These are phyloP conservation scores for Sarcophaga rosellei DNA, from an alignment of 2,888 invertebrate species.

Conservation along the genomic window DNA sequence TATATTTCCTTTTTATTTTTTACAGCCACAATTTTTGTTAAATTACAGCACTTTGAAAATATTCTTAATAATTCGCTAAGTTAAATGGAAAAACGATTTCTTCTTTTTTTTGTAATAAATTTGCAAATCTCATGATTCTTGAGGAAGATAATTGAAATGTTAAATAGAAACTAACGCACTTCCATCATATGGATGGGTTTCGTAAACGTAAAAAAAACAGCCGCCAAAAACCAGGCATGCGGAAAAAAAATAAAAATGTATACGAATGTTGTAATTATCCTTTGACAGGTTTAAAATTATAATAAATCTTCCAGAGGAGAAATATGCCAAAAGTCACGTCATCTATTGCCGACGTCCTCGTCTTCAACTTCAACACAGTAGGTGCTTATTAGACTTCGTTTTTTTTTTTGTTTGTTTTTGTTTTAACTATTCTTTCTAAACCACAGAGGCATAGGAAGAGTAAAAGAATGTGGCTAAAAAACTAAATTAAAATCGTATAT, in stretches of 20 bases:
- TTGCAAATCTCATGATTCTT: constrained; percentile 8
- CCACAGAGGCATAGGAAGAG: background rate
- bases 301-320: constrained; percentile 58
- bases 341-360: constrained; percentile 45
- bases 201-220: background rate
- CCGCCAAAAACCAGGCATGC: background rate
- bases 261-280: constrained; percentile 55
- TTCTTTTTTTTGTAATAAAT: background rate
- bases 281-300: constrained; percentile 65
- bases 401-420: background rate
- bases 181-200: constrained; percentile 24
- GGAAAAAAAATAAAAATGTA: too few species aligned
- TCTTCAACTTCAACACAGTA: constrained; percentile 54
- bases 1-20: too few species aligned
- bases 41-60: background rate
- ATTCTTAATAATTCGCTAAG: background rate
- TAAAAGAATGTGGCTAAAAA: constrained; percentile 46
- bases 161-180: constrained; percentile 50
- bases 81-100: too few species aligned
- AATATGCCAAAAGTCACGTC: constrained; percentile 58
- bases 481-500: constrained; percentile 64
- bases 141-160: constrained; percentile 62
- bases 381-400: constrained; percentile 58
- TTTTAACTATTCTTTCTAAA: background rate
- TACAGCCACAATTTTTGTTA: too few species aligned